Conservation (phyloP, 2,888 invertebrate species). For the Drosophila cognata region DNA sequence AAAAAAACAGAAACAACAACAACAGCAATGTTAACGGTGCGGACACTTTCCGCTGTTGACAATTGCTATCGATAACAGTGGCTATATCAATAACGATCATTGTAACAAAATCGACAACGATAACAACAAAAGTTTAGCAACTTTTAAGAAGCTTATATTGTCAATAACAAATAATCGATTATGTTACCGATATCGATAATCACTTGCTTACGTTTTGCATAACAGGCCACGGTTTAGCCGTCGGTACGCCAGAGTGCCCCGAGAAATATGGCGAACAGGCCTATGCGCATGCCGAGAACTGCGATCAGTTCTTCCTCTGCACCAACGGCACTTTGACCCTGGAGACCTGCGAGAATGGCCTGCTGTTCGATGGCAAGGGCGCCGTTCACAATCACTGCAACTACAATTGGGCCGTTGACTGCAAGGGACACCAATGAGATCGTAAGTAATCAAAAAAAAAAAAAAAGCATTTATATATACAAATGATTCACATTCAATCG, state of each 20-base stretch:
- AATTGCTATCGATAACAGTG: slow-evolving; percentile 7
- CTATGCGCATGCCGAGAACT: slow-evolving; percentile 94
- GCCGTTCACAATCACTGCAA: slow-evolving; percentile 96
- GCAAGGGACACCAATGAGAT: slow-evolving; percentile 92
- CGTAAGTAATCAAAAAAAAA: slow-evolving; percentile 86
- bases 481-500: background rate
- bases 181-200: background rate
- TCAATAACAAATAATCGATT: background rate
- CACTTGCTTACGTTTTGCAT: background rate
- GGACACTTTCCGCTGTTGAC: slow-evolving; percentile 17
- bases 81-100: too few species aligned
- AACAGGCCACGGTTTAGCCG: slow-evolving; percentile 87
- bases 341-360: slow-evolving; percentile 96
- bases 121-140: background rate
- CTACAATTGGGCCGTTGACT: slow-evolving; percentile 96
- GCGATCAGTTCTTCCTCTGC: slow-evolving; percentile 95
- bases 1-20: background rate
- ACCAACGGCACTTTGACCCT: slow-evolving; percentile 95
- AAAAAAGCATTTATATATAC: background rate
- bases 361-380: slow-evolving; percentile 95
- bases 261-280: slow-evolving; percentile 92
- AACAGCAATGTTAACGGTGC: slow-evolving; percentile 6
- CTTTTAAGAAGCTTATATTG: too few species aligned
- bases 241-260: slow-evolving; percentile 91
- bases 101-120: background rate